Conservation (phyloP, 2,113 vertebrate genomes). For the Triplophysa tibetana region DNA sequence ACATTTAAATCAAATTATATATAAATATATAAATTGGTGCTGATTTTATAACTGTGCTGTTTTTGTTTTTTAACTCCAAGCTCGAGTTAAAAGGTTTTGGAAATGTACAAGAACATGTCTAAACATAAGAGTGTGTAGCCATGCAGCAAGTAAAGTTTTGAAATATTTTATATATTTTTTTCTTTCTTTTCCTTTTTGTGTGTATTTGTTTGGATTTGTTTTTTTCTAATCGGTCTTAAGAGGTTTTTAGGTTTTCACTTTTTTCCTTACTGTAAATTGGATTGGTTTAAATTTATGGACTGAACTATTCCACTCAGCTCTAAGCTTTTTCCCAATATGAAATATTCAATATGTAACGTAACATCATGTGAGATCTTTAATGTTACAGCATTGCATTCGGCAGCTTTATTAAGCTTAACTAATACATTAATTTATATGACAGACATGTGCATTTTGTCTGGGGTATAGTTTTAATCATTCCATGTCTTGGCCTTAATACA, state of each 20-base stretch:
- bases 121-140: constrained; percentile 93
- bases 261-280: constrained; percentile 99
- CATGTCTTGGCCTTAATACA: constrained; percentile 96
- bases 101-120: constrained; percentile 97
- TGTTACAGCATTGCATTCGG: constrained; percentile 85
- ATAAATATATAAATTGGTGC: constrained; percentile 99
- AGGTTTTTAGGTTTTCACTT: constrained; percentile 97
- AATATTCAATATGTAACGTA: constrained; percentile 69
- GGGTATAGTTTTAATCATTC: constrained; percentile 99
- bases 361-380: constrained; percentile 39
- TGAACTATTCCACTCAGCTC: constrained; percentile 94
- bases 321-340: constrained; percentile 77
- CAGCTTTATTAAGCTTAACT: constrained; percentile 98
- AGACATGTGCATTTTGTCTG: constrained; percentile 92
- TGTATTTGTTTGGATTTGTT: constrained; percentile 75
- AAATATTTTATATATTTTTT: constrained; percentile 95
- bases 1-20: constrained; percentile 96
- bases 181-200: not conserved
- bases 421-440: constrained; percentile 97
- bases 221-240: constrained; percentile 84
- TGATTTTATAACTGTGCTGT: constrained; percentile 99
- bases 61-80: constrained; percentile 90
- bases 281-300: constrained; percentile 92
- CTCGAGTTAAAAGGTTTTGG: constrained; percentile 95
- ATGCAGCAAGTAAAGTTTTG: constrained; percentile 99